Conservation (phyloP, 2,797 vertebrate genomes). For the Tokudaia muenninki region DNA sequence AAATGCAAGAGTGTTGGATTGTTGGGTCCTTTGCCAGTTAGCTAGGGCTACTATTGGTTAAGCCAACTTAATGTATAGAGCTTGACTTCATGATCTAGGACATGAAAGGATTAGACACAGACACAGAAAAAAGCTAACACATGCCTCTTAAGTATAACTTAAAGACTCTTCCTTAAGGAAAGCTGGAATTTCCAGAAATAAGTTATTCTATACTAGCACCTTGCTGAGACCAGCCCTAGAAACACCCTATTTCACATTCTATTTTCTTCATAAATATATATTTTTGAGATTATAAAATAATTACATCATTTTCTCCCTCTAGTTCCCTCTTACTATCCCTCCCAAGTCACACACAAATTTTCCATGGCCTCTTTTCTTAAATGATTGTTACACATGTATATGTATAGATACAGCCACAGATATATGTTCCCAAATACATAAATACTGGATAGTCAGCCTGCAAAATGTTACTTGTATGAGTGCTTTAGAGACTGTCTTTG, state of each 20-base stretch:
- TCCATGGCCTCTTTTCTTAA: neutral
- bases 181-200: neutral
- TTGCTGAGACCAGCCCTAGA: neutral
- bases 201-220: neutral
- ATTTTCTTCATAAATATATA: neutral
- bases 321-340: neutral
- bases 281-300: neutral
- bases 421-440: neutral
- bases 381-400: neutral
- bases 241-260: neutral
- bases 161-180: neutral
- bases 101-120: neutral
- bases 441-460: neutral
- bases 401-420: neutral
- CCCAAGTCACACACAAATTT: neutral
- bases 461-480: neutral
- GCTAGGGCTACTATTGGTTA: neutral
- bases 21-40: neutral
- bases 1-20: neutral
- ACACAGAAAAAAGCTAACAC: neutral
- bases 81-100: conserved; percentile 6
- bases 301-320: neutral
- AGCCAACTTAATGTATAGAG: neutral
- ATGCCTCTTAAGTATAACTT: neutral
- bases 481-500: neutral